A percentile compares a stretch with the other conserved stretches of the same genome.
phyloP scores from a whole-genome alignment of 2,797 vertebrate genomes.

The Antrozous pallidus region DNA sequence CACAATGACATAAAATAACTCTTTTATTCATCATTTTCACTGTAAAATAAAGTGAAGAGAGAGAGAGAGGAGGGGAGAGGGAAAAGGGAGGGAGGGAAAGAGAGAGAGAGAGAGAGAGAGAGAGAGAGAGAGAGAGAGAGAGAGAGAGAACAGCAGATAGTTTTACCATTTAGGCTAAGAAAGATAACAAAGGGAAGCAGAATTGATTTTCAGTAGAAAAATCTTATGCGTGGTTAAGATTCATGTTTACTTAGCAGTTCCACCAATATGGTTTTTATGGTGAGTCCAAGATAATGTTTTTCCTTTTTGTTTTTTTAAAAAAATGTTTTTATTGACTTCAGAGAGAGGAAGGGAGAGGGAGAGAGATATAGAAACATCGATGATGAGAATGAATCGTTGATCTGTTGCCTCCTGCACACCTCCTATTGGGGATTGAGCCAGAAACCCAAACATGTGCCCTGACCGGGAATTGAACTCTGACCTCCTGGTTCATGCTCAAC shows the following conservation, averaged over 20 bases:
- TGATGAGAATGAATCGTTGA: too few species aligned
- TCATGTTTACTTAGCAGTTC: conserved; percentile 1
- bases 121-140: neutral
- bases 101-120: neutral
- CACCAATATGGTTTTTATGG: neutral
- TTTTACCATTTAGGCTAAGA: neutral
- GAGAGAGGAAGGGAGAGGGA: too few species aligned
- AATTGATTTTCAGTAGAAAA: conserved; percentile 28
- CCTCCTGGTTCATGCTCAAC: too few species aligned
- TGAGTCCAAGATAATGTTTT: neutral
- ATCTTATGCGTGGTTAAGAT: neutral
- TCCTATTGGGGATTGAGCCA: too few species aligned
- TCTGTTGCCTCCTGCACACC: too few species aligned
- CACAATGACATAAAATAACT: neutral
- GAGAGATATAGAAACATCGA: too few species aligned
- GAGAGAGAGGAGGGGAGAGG: neutral
- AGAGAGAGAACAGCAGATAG: neutral
- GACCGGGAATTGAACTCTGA: too few species aligned
- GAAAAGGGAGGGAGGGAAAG: neutral
- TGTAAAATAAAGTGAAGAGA: neutral
- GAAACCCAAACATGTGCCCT: too few species aligned
- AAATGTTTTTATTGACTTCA: too few species aligned
- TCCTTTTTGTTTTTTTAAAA: neutral
- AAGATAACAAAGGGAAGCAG: neutral
- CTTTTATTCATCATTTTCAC: neutral